Evolutionary conservation across 2,113 vertebrate genomes (phyloP), one percentile per base, ranked within the genome.

Genomic region (Myocastor coypus): DNA sequence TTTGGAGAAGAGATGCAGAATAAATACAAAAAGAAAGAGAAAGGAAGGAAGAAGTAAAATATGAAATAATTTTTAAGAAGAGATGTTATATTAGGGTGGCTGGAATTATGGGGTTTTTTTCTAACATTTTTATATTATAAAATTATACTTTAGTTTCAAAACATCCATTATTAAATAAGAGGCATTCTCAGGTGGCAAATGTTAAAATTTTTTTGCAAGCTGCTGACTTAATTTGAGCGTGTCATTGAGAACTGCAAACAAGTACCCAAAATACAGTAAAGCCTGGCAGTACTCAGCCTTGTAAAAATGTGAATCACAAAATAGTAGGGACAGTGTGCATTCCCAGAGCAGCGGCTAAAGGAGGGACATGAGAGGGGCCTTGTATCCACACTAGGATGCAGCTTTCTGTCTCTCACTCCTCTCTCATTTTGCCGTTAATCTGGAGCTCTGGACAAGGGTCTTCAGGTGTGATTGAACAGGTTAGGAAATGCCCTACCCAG

Each of bases 121-220:
- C 40, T 88, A 89, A 89, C 9, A 52, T 83, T 83, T 89, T 86
- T 78, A 86, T 59, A 69, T 83, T 91, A 88, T 84, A 57, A 87
- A 46, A 87, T 20, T 83, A 14, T n/a, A 69, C 69, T 93, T 95
- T 87, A 92, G 89, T 82, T 93, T 86, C 52, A 89, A 96, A 93
- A 83, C 30, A 77, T 91, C 69, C 81, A 71, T 30, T 32, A 37
- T 63, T 34, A 78, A 80, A 68, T 59, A 81, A 78, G 12, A 93
- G 24, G 14, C n/a, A 93, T 87, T 86, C 40, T 86, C 52, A 77
- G 71, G 16, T 57, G 59, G 57, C 40, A 52, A 83, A 28, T 57
- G 40, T 86, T 89, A 26, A 71, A 75, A 55, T 71, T 55, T n/a
- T 89, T 92, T 77, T 81, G 30, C 34, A 89, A 89, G 68, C 57